Base-by-base conservation (phyloP, 2,888 invertebrate species). In the Limulus polyphemus region DNA sequence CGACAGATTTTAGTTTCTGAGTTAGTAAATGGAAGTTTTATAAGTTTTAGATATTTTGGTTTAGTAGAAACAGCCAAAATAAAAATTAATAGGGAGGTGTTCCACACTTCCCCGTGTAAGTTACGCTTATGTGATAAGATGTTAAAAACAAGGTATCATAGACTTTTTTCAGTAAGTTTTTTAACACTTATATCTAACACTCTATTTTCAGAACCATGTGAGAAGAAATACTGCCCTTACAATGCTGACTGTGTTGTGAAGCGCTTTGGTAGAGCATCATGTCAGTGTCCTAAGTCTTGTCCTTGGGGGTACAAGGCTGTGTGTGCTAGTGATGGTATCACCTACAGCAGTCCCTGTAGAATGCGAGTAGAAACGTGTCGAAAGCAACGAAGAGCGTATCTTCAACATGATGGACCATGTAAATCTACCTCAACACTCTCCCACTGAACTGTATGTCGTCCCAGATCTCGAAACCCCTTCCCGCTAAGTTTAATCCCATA, bases 241-340 rank as follows among this genome's bases (percentile, higher is more conserved):
- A 69, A 69, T 56, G 69, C 62, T 0, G 67, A 67, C 46, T 69
- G 69, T 55, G 65, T 67, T 55, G 68, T 68, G 47, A 59, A 58
- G 47, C 56, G 51, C 46, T 16, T 59, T 1, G 49, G 62, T 9
- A 49, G 55, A 46, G 59, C 69, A 5, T 50, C 56, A 14, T 70
- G 70, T 56, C 60, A 64, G 49, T 70, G 70, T 56, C 58, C 65
- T 11, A 52, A 55, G 17, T 62, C 32, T n/a, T 70, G 70, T 55
- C 57, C 59, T 12, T 60, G 60, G 11, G 62, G 58, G 47, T 68
- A 68, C 62, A 57, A 60, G 14, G 68, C 70, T 46, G 65, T 70
- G 13, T 70, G 69, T 49, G 70, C 65, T 46, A 65, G 62, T 46
- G 64, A 67, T 57, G 59, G 58, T 3, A 47, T 61, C 49, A 67